Base-by-base conservation (phyloP, 1,140 invertebrate genomes). In the Drosophila bipectinata region DNA sequence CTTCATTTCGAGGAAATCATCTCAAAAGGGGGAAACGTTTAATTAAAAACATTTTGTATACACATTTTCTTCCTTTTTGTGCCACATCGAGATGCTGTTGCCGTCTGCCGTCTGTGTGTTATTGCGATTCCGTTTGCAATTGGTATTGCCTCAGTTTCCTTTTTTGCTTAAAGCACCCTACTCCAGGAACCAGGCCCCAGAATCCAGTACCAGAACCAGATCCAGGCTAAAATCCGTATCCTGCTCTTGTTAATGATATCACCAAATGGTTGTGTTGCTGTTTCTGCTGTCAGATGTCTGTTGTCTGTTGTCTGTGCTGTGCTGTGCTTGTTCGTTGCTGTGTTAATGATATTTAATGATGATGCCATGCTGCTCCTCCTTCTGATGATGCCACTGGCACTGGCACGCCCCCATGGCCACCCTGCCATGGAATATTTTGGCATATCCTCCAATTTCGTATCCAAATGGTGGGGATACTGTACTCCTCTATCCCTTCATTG, bases 21-120 rank as follows among this genome's bases (percentile, higher is more conserved):
- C 53, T 48, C 54, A 34, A 57, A 53, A 53, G 71, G 82, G 79
- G 81, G 75, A 78, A 88, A 72, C 83, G 79, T 87, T 87, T 88
- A 87, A 87, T 87, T 87, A 87, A 87, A 87, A 87, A 87, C 83
- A 87, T 87, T 87, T 87, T 87, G 83, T 82, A 87, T 88, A 88
- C 83, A 88, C 82, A 87, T 87, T 82, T 87, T 78, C 82, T 87
- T 82, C 82, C 81, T 81, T 68, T 79, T 64, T 64, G 45, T 21
- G 34, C 58, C 41, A 71, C 39, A 62, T 75, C 58, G 49, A 72
- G 67, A 55, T 64, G 47, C 3, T 62, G 34, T 14, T 26, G 41
- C 24, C 41, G 51, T 55, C 37, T 57, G 64, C 66, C n/a, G 39
- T 41, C 39, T 77, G 58, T 54, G 69, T 83, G 66, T 80, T 85